Base-by-base conservation (phyloP, 2,888 invertebrate genomes). In the Coecobrya sp. region DNA sequence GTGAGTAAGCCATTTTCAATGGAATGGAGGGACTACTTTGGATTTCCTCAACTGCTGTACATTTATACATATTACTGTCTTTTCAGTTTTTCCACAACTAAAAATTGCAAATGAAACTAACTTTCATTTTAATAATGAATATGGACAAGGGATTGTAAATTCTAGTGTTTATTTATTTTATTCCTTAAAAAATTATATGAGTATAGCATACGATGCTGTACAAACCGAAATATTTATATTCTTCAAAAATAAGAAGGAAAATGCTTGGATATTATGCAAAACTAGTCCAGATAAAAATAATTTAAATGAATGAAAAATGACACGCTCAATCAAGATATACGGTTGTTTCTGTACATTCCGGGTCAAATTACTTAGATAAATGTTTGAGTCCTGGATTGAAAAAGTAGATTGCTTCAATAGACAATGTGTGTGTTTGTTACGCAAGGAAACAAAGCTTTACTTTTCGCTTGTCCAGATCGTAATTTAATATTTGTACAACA, bases 401-500 rank as follows among this genome's bases (percentile, higher is more conserved):
- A 36, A 8, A n/a, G 65, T 73, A 45, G 73, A 73, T 42, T 42
- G 22, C 42, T 42, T 30, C 73, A 73, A 73, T 73, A 19, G 73
- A 11, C 42, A 13, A 49, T 13, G 36, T 62, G 62, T 62, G 36
- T 82, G 49, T 76, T 65, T 88, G 88, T 88, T 88, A 55, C 25
- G 73, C 55, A 82, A 89, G 70, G 59, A 84, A 52, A 45, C 30
- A 27, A 68, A 82, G 86, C 65, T 79, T 91, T 91, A 7, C 55
- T 87, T 91, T 70, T 89, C 68, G 70, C 82, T 86, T 82, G 87
- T 91, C 87, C 91, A 91, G 81, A 30, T 88, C 84, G 76, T 92
- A 88, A 87, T 87, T 92, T 92, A 92, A 92, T 87, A 92, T 92
- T 92, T 92, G 88, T 88, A 70, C 65, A 92, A 85, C 84, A 88